Conservation (phyloP, 2,113 vertebrate genomes). For the Rhinolophus sinicus region DNA sequence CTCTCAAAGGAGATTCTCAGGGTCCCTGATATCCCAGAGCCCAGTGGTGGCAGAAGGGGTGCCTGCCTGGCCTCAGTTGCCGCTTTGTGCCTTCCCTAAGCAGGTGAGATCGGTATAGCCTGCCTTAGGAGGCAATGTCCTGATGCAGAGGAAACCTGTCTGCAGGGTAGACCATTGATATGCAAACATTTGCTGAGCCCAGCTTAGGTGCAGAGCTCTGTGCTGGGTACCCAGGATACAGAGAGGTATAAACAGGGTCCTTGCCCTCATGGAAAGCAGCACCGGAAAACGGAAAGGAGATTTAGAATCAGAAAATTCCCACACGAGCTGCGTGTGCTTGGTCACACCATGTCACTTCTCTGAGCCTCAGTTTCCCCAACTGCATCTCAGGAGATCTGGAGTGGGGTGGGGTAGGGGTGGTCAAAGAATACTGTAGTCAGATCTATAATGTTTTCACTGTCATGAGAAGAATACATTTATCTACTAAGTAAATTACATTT, state of each 20-base stretch:
- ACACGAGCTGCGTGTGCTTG: not conserved
- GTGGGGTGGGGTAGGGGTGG: not conserved
- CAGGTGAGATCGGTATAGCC: not conserved
- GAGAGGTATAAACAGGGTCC: not conserved
- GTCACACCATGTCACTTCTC: not conserved
- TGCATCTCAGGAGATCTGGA: not conserved
- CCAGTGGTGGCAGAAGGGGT: not conserved
- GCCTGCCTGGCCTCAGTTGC: not conserved
- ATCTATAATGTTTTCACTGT: not conserved
- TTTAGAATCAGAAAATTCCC: not conserved
- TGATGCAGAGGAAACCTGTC: not conserved
- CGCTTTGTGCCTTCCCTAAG: not conserved
- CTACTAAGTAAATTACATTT: constrained; percentile 21
- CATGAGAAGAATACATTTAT: not conserved
- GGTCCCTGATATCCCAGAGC: not conserved
- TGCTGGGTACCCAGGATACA: not conserved
- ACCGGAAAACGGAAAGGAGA: not conserved
- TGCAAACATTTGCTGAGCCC: not conserved
- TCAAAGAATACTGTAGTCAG: not conserved
- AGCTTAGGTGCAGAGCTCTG: not conserved
- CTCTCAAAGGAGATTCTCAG: not conserved
- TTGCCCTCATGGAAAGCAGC: not conserved
- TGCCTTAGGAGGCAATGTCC: not conserved
- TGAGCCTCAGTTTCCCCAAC: not conserved
- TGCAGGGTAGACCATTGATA: not conserved